Evolutionary conservation across 2,888 invertebrate species (phyloP).

Genomic region (Mesochorus sp.): DNA sequence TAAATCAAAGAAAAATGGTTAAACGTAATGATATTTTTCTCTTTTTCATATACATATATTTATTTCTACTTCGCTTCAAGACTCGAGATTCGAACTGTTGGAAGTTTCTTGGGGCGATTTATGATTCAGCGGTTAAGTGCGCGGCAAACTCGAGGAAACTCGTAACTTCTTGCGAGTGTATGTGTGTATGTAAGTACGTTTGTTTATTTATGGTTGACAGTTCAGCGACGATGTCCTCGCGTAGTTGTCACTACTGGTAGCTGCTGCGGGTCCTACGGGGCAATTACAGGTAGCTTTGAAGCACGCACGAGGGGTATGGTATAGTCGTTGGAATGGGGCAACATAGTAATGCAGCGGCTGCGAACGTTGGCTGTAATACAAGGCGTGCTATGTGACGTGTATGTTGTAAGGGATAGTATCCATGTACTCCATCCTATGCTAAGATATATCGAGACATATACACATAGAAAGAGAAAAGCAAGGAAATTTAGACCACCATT

Average conservation of each 20-base stretch:
- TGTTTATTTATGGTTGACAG: constrained; percentile 51
- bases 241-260: constrained; percentile 32
- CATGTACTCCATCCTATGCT: neutral
- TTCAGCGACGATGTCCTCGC: constrained; percentile 22
- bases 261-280: constrained; percentile 28
- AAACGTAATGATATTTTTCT: no score
- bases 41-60: no score
- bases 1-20: no score
- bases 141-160: constrained; percentile 44
- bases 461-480: neutral
- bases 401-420: constrained; percentile 24
- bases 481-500: no score
- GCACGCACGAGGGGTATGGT: constrained; percentile 16
- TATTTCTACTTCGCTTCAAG: no score
- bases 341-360: constrained; percentile 18
- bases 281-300: constrained; percentile 52
- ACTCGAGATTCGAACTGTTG: no score
- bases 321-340: neutral
- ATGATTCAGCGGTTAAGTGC: constrained; percentile 53
- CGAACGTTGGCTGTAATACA: constrained; percentile 29
- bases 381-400: constrained; percentile 10
- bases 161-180: constrained; percentile 29
- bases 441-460: neutral
- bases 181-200: constrained; percentile 20
- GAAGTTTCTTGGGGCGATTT: constrained; percentile 40